Evolutionary conservation across 2,888 invertebrate genomes (phyloP), one percentile per base, ranked within the genome.

Genomic region (Ornithoptera alexandrae): DNA sequence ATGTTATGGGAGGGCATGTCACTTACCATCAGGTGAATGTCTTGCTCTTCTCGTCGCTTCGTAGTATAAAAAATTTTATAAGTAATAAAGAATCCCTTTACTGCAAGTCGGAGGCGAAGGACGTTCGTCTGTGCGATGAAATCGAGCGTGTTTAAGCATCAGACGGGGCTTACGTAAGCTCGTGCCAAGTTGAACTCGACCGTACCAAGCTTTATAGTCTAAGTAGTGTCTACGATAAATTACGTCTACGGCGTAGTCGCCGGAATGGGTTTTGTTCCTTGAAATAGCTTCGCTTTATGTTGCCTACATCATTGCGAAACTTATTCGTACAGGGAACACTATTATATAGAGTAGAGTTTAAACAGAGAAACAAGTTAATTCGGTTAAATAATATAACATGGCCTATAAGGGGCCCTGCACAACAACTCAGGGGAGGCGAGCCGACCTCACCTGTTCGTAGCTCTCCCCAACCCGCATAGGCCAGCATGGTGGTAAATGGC

Each of bases 161-260:
- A 68, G 68, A 68, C 68, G 39, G 42, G 30, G 5, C 30, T 69
- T 65, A 69, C 68, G 68, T 65, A 59, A 69, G 68, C 59, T 60
- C 50, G 36, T 67, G 53, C 53, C 39, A 69, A 68, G 20, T 68
- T 65, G 68, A 69, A 60, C 53, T 36, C 64, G 3, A 30, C 30
- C 30, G 30, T 30, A 30, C 5, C 30, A 65, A 56, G 56, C 68
- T 69, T 68, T 64, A 64, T 68, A 10, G 64, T 18, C 59, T 36
- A 24, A 61, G 62, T 50, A 57, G 53, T 62, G 66, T 70, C 69
- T 61, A 24, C 62, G 36, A 66, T 69, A 69, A 65, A 65, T 62
- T 58, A 18, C 58, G 65, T 70, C 69, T 69, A 69, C 66, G 57
- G 1, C 64, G 69, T 70, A 70, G 56, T 66, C 46, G 66, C 66